These are phyloP conservation scores for Paramuricea clavata DNA, from an alignment of 92 coral and sea anemone genomes.

Conservation along the genomic window DNA sequence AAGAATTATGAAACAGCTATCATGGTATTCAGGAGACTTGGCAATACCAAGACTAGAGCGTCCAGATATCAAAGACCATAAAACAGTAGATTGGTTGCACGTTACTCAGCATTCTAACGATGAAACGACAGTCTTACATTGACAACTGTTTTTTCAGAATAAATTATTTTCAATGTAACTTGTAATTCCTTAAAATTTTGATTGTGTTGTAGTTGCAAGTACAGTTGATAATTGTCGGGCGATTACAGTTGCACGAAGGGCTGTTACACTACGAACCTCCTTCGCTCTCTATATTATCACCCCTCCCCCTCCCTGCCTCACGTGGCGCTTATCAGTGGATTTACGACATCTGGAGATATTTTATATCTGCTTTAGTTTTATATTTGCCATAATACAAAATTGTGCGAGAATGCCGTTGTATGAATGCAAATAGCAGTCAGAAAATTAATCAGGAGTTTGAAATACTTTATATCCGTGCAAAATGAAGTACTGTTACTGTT, in stretches of 20 bases:
- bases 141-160: not conserved
- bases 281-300: too few species aligned
- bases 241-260: too few species aligned
- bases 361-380: too few species aligned
- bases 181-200: not conserved
- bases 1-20: slow-evolving; percentile 79
- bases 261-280: too few species aligned
- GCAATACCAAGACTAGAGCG: slow-evolving; percentile 77
- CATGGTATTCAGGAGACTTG: slow-evolving; percentile 83
- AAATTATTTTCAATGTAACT: too few species aligned
- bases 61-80: slow-evolving; percentile 90
- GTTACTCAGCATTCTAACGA: slow-evolving; percentile 82
- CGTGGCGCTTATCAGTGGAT: too few species aligned
- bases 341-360: too few species aligned
- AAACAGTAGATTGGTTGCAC: slow-evolving; percentile 90
- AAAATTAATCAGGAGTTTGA: not conserved
- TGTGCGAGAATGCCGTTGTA: too few species aligned
- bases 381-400: too few species aligned
- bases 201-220: not conserved
- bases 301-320: too few species aligned
- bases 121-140: slow-evolving; percentile 64
- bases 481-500: not conserved
- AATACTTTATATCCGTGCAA: not conserved
- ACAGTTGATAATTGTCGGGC: too few species aligned
- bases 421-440: too few species aligned